Base-by-base conservation (phyloP, 2,113 vertebrate species). In the Mesembrinibis cayennensis region DNA sequence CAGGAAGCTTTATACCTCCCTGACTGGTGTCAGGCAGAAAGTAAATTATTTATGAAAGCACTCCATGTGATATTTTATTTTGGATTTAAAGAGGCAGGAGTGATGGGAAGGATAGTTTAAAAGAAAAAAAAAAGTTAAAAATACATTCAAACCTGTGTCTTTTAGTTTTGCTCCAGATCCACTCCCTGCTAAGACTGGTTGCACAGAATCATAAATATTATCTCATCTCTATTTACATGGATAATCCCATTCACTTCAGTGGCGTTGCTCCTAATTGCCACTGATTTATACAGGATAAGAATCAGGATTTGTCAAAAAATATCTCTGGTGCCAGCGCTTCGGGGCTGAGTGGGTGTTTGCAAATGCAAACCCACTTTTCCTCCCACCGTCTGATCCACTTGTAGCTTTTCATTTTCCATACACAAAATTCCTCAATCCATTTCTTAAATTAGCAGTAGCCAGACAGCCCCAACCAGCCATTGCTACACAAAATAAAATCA, bases 1-100 rank as follows among this genome's bases (percentile, higher is more conserved):
- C 80, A 93, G 77, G 82, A 87, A 94, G 69, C 95, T 94, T 96
- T 96, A 79, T 95, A 49, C 76, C 73, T 96, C 45, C 77, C 94
- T 93, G 82, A 82, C 92, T 97, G 49, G 87, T 96, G 95, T 95
- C 89, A 96, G 92, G 73, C 74, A 90, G 87, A 94, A 87, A 55
- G 77, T 96, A 94, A 97, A 97, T 96, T 93, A 96, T 96, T 92
- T 90, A 97, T 96, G 81, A 87, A 93, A 87, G 90, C 8, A 1
- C 81, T 91, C 62, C 73, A 85, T 89, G 90, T 76, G 83, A 77
- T 79, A 87, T 80, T 93, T 96, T 96, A 82, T 40, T 87, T 89
- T 87, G 86, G 88, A 91, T 93, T 96, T 97, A 87, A 95, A 93
- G 83, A 90, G 32, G 52, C 83, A 92, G 70, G 18, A 93, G 26